Evolutionary conservation across 2,113 vertebrate species (phyloP), one percentile per base, ranked within the genome.

Genomic region (Ammodytes dubius): DNA sequence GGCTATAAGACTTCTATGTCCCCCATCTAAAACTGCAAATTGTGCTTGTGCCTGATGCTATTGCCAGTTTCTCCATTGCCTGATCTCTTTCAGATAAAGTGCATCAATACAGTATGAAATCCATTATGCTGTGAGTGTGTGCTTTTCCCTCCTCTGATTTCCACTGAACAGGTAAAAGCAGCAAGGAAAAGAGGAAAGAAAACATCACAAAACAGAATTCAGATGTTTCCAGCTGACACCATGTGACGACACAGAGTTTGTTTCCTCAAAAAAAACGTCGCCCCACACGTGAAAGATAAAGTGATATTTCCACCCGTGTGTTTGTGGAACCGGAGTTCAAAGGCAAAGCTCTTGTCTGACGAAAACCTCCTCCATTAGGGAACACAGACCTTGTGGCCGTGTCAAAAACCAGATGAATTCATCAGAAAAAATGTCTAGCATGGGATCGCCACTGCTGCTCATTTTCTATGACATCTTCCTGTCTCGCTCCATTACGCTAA

Each of bases 401-500:
- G 70, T 56, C 27, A 27, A 56, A 71, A 85, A 88, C 82, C 89
- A 70, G 49, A 85, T 49, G 67, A 72, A 81, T 93, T 93, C 59
- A 84, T 83, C 79, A 92, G 90, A 95, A 94, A 93, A 94, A 93
- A 88, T 61, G 72, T 85, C 54, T 11, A 82, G 83, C 78, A 93
- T 89, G 87, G 85, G 90, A 89, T 90, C 84, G 61, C 87, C 89
- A 87, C 82, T 47, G 54, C 82, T 47, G 54, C 81, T 83, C 57
- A 84, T 91, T 95, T 95, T 95, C 94, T 95, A 82, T 95, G 91
- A 94, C 92, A 89, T 49, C 90, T 95, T 95, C 89, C 93, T 94
- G 88, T 85, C 39, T 74, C 50, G 39, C 94, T 95, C 94, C 94
- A 72, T 95, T 95, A 94, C 94, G 93, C 90, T 88, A 7, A 83